A percentile compares a stretch with the other conserved stretches of the same genome.
These are phyloP conservation scores for Sapajus apella DNA, from an alignment of 2,113 vertebrate species.

Conservation along the genomic window DNA sequence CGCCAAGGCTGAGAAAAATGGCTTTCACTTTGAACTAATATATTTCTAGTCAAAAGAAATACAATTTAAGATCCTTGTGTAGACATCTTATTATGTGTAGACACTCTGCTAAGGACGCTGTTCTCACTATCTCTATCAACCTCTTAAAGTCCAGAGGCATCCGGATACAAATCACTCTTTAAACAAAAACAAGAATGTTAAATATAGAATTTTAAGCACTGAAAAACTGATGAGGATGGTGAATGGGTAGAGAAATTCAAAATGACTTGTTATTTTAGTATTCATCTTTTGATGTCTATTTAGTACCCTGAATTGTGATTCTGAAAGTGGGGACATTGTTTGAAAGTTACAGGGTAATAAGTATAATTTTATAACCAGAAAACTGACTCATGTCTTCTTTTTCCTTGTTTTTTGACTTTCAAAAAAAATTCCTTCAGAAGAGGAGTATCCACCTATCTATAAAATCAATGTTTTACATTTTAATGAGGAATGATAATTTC, in stretches of 20 bases:
- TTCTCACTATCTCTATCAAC: background rate
- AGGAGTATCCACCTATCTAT: constrained; percentile 36
- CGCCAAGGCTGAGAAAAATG: background rate
- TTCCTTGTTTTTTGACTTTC: background rate
- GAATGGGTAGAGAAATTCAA: too few species aligned
- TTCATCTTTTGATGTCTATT: background rate
- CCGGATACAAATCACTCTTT: background rate
- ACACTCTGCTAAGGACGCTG: background rate
- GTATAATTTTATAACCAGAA: background rate
- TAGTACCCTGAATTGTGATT: background rate
- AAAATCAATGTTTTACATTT: constrained; percentile 58
- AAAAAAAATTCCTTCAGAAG: constrained; percentile 12
- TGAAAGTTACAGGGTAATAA: background rate
- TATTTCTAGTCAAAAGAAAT: background rate
- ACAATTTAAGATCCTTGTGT: background rate
- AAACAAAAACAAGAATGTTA: background rate
- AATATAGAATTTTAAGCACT: background rate
- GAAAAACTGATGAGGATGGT: background rate
- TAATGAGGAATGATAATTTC: constrained; percentile 46
- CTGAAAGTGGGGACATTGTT: background rate
- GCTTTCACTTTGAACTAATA: background rate
- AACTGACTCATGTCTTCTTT: background rate
- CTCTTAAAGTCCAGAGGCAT: background rate
- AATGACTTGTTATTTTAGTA: background rate
- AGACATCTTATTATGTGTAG: background rate